These are phyloP conservation scores for Acrobeloides nanus DNA, from an alignment of 2,888 invertebrate species.

Conservation along the genomic window DNA sequence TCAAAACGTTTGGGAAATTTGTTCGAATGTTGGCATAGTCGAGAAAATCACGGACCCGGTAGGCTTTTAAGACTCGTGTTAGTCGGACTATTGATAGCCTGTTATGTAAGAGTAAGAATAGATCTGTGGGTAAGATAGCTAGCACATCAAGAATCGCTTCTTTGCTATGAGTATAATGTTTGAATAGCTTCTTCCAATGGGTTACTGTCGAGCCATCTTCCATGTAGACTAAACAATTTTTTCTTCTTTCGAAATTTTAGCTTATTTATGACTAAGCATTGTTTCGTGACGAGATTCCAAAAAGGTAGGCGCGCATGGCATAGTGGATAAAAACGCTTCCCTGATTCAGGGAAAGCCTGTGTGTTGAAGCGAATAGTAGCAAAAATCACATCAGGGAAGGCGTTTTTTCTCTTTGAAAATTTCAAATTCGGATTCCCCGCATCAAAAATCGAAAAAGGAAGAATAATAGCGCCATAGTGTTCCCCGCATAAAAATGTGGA, in stretches of 20 bases:
- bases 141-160: conserved; percentile 24
- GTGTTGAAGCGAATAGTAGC: too few relatives aligned
- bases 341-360: too few relatives aligned
- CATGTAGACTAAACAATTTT: conserved; percentile 17
- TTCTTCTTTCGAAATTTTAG: background rate
- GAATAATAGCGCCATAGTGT: too few relatives aligned
- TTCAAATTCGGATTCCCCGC: too few relatives aligned
- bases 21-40: conserved; percentile 28
- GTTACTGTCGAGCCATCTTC: conserved; percentile 24
- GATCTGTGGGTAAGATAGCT: conserved; percentile 33
- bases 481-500: too few relatives aligned
- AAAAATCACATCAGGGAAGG: too few relatives aligned
- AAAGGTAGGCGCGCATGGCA: too few relatives aligned
- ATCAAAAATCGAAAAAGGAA: too few relatives aligned
- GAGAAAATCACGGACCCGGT: conserved; percentile 25
- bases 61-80: conserved; percentile 23
- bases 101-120: conserved; percentile 20
- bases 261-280: background rate
- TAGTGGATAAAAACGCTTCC: too few relatives aligned
- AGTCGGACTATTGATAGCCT: conserved; percentile 18
- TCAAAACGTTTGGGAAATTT: conserved; percentile 38
- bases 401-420: too few relatives aligned
- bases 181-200: conserved; percentile 16
- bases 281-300: too few relatives aligned
- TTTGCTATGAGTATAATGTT: conserved; percentile 25